phyloP scores from a whole-genome alignment of 23 tunicate species.

The Phallusia fumigata region DNA sequence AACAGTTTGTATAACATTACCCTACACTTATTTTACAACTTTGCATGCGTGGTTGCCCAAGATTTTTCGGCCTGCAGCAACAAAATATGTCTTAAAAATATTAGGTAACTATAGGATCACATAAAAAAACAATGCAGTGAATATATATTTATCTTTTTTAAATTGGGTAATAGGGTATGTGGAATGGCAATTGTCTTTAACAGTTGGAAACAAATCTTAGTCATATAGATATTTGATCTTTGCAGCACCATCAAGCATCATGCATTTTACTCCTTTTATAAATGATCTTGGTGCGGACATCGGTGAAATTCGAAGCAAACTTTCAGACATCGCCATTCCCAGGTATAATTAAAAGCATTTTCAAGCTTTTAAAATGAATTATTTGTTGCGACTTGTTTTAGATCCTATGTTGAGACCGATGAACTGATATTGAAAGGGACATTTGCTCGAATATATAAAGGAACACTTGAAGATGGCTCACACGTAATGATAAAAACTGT shows the following conservation, averaged over 20 bases:
- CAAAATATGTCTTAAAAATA: too few relatives aligned
- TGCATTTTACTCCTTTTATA: constrained; percentile 71
- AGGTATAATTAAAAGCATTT: too few relatives aligned
- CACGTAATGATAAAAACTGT: constrained; percentile 74
- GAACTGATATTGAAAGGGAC: constrained; percentile 83
- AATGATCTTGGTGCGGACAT: constrained; percentile 89
- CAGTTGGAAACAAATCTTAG: not conserved
- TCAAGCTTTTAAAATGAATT: too few relatives aligned
- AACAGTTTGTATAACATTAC: too few relatives aligned
- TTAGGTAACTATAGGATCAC: too few relatives aligned
- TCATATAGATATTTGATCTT: not conserved
- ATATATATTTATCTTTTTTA: too few relatives aligned
- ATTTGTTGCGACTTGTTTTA: not conserved
- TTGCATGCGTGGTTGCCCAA: too few relatives aligned
- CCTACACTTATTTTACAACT: too few relatives aligned
- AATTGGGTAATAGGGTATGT: too few relatives aligned
- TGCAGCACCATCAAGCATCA: constrained; percentile 49
- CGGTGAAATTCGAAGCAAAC: constrained; percentile 50
- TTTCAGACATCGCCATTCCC: constrained; percentile 61
- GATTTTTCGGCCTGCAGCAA: too few relatives aligned
- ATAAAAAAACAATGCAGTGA: too few relatives aligned
- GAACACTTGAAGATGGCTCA: constrained; percentile 42
- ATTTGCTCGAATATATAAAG: constrained; percentile 76
- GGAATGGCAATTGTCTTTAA: not conserved
- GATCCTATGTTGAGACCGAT: constrained; percentile 31